These are phyloP conservation scores for Artibeus jamaicensis DNA, from an alignment of 2,797 vertebrate genomes.

Conservation along the genomic window DNA sequence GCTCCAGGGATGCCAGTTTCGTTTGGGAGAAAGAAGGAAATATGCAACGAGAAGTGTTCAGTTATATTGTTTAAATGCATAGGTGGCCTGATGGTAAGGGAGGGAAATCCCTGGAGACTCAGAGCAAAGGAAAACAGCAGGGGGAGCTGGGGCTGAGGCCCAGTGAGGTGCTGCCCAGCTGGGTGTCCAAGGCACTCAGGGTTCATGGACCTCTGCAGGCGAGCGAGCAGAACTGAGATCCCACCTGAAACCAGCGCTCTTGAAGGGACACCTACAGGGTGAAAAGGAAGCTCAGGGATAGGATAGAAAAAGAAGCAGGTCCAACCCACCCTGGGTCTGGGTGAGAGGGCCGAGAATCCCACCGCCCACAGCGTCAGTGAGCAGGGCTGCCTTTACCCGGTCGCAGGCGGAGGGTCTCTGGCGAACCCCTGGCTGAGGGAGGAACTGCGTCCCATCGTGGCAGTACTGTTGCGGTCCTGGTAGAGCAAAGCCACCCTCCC, in stretches of 20 bases:
- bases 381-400: background rate
- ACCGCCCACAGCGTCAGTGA: accelerated
- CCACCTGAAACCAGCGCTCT: background rate
- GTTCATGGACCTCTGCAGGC: background rate
- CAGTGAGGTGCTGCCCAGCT: background rate
- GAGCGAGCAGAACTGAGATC: background rate
- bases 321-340: background rate
- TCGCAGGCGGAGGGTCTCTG: background rate
- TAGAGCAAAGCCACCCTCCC: background rate
- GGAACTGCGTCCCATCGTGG: background rate
- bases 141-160: background rate
- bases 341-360: background rate
- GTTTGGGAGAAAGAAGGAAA: background rate
- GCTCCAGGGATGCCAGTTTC: background rate
- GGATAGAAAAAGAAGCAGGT: background rate
- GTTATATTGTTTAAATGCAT: too few species aligned
- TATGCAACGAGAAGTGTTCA: background rate
- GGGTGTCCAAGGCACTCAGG: background rate
- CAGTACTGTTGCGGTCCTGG: background rate
- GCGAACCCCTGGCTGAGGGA: background rate
- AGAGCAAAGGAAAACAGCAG: background rate
- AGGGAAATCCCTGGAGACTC: background rate
- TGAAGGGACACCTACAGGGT: background rate
- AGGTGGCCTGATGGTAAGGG: background rate
- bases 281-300: background rate